Evolutionary conservation across 2,113 vertebrate genomes (phyloP).

Genomic region (Zootoca vivipara): DNA sequence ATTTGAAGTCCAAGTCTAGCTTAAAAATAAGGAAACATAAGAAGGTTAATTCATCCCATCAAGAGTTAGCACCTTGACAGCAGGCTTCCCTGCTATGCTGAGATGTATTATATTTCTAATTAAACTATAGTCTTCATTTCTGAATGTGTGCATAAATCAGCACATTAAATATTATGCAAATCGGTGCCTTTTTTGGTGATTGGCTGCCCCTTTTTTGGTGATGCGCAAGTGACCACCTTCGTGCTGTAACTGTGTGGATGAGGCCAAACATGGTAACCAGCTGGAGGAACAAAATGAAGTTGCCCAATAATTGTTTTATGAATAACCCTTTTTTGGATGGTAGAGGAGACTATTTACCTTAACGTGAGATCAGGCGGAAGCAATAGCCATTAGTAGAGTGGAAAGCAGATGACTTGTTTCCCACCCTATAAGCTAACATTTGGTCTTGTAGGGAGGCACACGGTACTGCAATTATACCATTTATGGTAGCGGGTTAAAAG

Average conservation of each 20-base stretch:
- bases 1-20: not conserved
- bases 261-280: not conserved
- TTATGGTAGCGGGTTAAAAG: conserved; percentile 4
- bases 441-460: not conserved
- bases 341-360: not conserved
- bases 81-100: no score
- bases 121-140: no score
- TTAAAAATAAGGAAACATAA: not conserved
- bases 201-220: no score
- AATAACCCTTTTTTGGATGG: not conserved
- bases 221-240: not conserved
- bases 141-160: no score
- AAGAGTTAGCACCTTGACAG: no score
- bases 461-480: conserved; percentile 1
- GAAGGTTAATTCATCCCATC: no score
- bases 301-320: not conserved
- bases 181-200: no score
- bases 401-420: not conserved
- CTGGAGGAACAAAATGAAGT: not conserved
- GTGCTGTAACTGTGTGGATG: not conserved
- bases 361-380: not conserved
- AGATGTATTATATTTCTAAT: no score
- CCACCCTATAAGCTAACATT: not conserved
- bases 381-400: not conserved
- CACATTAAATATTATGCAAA: no score